Percentiles rank a stretch among this genome's conserved stretches.
phyloP scores from a whole-genome alignment of 2,888 invertebrate genomes.

The Macrosoma leucophasiata region DNA sequence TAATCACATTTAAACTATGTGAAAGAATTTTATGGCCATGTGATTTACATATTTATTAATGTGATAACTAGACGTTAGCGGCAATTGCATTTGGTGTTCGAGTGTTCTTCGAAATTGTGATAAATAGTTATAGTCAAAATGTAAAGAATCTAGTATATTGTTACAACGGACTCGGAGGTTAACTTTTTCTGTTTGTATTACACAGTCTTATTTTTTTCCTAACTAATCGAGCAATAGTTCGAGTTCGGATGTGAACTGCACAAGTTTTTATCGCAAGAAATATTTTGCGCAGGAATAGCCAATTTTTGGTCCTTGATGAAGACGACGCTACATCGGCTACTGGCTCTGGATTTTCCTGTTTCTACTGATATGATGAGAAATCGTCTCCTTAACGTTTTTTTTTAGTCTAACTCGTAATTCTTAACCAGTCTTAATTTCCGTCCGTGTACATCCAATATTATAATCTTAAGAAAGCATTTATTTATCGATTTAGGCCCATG shows the following conservation, averaged over 20 bases:
- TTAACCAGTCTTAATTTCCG: slow-evolving; percentile 65
- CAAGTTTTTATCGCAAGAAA: neutral
- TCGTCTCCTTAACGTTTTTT: slow-evolving; percentile 44
- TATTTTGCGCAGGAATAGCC: slow-evolving; percentile 1
- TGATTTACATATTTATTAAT: too few species aligned
- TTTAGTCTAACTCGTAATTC: slow-evolving; percentile 49
- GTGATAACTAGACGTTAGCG: too few species aligned
- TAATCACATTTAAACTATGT: too few species aligned
- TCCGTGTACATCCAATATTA: slow-evolving; percentile 34
- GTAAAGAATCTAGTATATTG: too few species aligned
- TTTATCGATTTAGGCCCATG: slow-evolving; percentile 60
- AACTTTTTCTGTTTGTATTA: too few species aligned
- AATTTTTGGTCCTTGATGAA: slow-evolving; percentile 56
- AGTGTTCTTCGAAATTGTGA: too few species aligned
- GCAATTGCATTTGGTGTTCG: too few species aligned
- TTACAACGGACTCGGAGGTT: too few species aligned
- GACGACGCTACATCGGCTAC: slow-evolving; percentile 39
- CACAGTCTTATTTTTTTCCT: slow-evolving; percentile 54
- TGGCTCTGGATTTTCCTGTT: slow-evolving; percentile 38
- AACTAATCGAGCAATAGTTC: too few species aligned
- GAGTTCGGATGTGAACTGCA: slow-evolving; percentile 1
- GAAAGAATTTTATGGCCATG: too few species aligned
- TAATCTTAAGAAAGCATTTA: slow-evolving; percentile 2
- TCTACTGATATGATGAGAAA: slow-evolving; percentile 66
- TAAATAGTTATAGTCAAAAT: too few species aligned